phyloP scores from a whole-genome alignment of 1,140 invertebrate species.

The Drosophila kohkoa region DNA sequence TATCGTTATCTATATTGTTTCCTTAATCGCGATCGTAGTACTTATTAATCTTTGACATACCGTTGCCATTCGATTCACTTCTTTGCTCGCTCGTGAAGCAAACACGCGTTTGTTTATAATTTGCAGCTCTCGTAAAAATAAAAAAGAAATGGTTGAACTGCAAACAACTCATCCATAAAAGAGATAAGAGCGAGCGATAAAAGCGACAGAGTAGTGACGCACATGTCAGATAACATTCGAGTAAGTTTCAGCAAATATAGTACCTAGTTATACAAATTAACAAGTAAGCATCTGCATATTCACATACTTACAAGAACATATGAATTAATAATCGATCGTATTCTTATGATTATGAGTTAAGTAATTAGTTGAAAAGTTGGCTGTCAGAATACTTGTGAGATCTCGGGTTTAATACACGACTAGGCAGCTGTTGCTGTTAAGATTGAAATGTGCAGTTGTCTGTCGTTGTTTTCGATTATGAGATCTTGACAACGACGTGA shows the following conservation, averaged over 20 bases:
- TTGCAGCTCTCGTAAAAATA: constrained; percentile 53
- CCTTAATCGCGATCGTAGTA: background rate
- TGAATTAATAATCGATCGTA: background rate
- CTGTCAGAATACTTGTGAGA: constrained; percentile 60
- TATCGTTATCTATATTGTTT: background rate
- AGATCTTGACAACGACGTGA: constrained; percentile 78
- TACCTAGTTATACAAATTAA: constrained; percentile 4
- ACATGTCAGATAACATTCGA: constrained; percentile 39
- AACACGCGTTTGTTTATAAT: constrained; percentile 73
- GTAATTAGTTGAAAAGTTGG: constrained; percentile 37
- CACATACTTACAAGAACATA: constrained; percentile 19
- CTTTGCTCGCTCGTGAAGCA: constrained; percentile 28
- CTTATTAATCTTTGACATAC: background rate
- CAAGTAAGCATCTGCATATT: constrained; percentile 3
- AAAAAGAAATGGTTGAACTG: constrained; percentile 10
- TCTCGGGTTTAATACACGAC: constrained; percentile 84
- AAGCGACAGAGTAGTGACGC: constrained; percentile 64
- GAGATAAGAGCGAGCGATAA: constrained; percentile 73
- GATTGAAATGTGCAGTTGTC: constrained; percentile 73
- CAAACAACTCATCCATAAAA: constrained; percentile 60
- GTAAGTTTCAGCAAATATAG: constrained; percentile 5
- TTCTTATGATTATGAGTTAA: background rate
- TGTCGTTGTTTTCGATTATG: constrained; percentile 85
- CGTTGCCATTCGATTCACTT: background rate
- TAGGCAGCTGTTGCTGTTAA: constrained; percentile 73